phyloP scores from a whole-genome alignment of 1,140 invertebrate genomes.

The Phenacoccus solenopsis region DNA sequence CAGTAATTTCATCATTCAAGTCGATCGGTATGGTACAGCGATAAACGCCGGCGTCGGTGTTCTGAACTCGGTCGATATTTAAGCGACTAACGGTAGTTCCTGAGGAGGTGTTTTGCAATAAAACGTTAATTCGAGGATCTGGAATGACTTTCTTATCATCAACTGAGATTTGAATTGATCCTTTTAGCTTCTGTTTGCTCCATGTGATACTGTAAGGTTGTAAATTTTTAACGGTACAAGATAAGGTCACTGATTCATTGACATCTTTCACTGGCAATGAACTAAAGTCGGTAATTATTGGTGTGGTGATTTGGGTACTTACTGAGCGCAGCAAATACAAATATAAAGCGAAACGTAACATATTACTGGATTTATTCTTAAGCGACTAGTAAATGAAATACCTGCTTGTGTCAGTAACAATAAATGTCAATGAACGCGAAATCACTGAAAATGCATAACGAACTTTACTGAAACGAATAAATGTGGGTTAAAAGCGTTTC shows the following conservation, averaged over 20 bases:
- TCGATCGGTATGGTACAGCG: constrained; percentile 38
- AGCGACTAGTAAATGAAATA: neutral
- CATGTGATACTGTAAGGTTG: neutral
- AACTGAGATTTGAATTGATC: neutral
- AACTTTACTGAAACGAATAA: neutral
- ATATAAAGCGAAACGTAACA: neutral
- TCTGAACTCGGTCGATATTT: constrained; percentile 44
- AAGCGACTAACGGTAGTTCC: constrained; percentile 37
- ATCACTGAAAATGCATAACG: neutral
- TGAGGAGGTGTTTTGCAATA: neutral
- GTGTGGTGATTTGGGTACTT: neutral
- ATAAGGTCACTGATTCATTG: neutral
- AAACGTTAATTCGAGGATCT: neutral
- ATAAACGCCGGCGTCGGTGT: constrained; percentile 39
- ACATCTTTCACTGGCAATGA: neutral
- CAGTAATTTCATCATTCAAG: constrained; percentile 29
- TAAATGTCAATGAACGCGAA: neutral
- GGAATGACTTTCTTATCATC: neutral
- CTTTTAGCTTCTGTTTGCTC: neutral
- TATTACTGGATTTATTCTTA: neutral
- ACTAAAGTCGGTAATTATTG: neutral
- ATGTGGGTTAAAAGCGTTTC: neutral
- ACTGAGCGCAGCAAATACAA: neutral
- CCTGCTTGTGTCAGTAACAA: no score
- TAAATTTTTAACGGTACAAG: neutral